phyloP scores from a whole-genome alignment of 2,113 vertebrate genomes.

The Catharus fuscescens region DNA sequence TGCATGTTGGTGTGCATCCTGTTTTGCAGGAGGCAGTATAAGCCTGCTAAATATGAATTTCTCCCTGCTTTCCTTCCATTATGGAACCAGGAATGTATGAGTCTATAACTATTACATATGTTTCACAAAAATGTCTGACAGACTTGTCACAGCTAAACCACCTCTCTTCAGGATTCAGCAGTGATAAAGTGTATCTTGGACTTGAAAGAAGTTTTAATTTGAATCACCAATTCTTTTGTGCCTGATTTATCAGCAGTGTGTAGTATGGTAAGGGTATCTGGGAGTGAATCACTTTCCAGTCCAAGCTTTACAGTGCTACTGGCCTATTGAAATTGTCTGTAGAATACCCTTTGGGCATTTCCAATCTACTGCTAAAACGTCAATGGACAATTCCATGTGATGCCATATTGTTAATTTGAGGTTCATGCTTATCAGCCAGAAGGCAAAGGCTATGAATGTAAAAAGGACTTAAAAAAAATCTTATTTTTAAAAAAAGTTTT shows the following conservation, averaged over 20 bases:
- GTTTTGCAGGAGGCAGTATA: neutral
- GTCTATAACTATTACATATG: neutral
- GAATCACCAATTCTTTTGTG: constrained; percentile 6
- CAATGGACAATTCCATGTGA: neutral
- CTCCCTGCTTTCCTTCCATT: neutral
- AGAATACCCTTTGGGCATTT: neutral
- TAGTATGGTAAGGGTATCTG: neutral
- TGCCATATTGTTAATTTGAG: neutral
- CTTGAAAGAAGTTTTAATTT: constrained; percentile 20
- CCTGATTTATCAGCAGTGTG: constrained; percentile 11
- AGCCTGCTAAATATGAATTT: neutral
- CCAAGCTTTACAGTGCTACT: neutral
- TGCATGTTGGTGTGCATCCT: neutral
- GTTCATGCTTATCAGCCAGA: neutral
- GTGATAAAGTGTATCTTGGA: neutral
- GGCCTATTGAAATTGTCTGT: neutral
- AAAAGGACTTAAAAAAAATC: neutral
- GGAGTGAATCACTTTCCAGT: neutral
- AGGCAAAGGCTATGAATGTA: neutral
- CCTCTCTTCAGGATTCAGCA: neutral
- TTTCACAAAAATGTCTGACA: neutral
- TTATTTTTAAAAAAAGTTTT: neutral
- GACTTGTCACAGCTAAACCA: neutral
- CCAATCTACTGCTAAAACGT: neutral
- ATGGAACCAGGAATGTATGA: neutral